Evolutionary conservation across 2,113 vertebrate genomes (phyloP).

Genomic region (Amblyornis subalaris): DNA sequence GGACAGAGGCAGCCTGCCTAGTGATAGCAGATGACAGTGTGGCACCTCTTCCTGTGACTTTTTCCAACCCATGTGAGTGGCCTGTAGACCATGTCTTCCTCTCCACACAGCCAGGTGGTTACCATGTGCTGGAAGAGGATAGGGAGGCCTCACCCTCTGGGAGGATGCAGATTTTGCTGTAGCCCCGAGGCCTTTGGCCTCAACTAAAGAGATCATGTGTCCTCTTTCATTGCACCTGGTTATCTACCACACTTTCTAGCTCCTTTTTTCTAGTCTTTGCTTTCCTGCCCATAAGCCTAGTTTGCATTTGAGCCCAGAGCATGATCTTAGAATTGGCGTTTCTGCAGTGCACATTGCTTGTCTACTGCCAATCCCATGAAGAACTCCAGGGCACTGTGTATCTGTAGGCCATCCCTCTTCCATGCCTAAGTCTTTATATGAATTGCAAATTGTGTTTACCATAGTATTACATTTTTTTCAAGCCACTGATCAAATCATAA

Average conservation of each 20-base stretch:
- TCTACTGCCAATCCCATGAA: rapidly evolving
- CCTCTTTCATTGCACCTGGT: background rate
- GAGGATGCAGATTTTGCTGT: background rate
- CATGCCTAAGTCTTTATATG: background rate
- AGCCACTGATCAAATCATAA: background rate
- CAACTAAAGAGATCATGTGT: background rate
- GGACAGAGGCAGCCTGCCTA: background rate
- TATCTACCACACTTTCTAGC: background rate
- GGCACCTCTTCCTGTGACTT: background rate
- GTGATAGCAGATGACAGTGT: background rate
- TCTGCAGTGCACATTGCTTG: background rate
- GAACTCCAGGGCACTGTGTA: background rate
- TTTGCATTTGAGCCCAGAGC: background rate
- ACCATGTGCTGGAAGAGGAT: background rate
- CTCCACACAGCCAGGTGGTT: rapidly evolving
- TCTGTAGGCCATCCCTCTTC: background rate
- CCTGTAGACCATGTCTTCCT: background rate
- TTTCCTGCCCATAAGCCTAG: background rate
- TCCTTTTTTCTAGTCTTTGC: background rate
- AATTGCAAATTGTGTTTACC: background rate
- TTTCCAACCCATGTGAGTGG: rapidly evolving
- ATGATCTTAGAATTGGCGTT: background rate
- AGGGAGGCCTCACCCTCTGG: rapidly evolving
- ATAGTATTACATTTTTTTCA: background rate
- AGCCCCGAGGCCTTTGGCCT: background rate